Evolutionary conservation across 2,113 vertebrate species (phyloP).

Genomic region (Ctenodactylus gundi): DNA sequence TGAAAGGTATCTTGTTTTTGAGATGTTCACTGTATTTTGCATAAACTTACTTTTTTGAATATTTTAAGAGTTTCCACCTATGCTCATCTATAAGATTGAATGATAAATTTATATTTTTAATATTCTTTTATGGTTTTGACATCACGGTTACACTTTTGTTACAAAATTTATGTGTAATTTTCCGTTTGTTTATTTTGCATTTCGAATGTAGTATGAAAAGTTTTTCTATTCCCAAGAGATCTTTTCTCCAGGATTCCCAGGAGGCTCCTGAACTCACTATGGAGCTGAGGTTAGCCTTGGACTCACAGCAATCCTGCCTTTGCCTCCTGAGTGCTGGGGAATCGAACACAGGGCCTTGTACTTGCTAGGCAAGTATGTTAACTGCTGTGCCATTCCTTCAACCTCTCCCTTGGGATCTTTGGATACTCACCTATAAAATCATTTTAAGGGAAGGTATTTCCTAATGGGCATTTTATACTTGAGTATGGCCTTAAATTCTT

Average conservation of each 20-base stretch:
- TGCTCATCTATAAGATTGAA: neutral
- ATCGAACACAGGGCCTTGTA: too few species aligned
- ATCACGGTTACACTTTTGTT: neutral
- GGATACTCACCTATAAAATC: neutral
- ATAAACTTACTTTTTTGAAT: neutral
- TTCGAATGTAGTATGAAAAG: neutral
- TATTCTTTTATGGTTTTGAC: neutral
- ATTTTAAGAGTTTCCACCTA: neutral
- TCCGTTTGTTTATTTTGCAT: neutral
- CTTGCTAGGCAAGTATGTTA: too few species aligned
- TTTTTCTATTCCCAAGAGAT: neutral
- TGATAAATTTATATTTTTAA: neutral
- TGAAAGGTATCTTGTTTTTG: neutral
- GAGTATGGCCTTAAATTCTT: neutral
- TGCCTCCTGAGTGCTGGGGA: too few species aligned
- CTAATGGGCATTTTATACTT: too few species aligned
- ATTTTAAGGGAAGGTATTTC: neutral
- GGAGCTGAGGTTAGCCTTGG: too few species aligned
- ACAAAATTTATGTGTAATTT: neutral
- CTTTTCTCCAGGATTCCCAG: too few species aligned
- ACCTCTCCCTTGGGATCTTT: neutral
- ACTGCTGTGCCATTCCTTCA: too few species aligned
- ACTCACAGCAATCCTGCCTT: too few species aligned
- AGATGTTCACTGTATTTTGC: neutral
- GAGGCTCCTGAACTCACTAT: too few species aligned